Conservation (phyloP, 2,888 invertebrate genomes). For the Lepas anatifera region DNA sequence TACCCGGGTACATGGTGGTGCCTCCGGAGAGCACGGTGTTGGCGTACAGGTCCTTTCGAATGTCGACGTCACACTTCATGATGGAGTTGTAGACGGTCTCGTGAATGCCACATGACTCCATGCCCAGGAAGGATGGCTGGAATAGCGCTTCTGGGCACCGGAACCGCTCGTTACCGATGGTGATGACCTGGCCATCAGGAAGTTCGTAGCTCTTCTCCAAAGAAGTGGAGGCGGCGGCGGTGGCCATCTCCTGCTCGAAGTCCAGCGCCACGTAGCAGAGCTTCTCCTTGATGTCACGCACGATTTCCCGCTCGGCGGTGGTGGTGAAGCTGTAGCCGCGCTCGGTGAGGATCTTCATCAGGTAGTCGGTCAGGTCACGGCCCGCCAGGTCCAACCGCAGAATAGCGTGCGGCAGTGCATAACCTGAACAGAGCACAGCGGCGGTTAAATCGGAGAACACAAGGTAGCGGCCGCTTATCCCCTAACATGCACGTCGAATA, state of each 20-base stretch:
- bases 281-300: conserved; percentile 90
- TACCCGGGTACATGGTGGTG: conserved; percentile 93
- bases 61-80: conserved; percentile 91
- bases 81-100: conserved; percentile 86
- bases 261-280: conserved; percentile 85
- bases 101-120: conserved; percentile 81
- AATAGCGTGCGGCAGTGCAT: conserved; percentile 69
- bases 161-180: conserved; percentile 83
- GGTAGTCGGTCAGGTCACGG: conserved; percentile 90
- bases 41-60: conserved; percentile 46
- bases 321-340: conserved; percentile 45
- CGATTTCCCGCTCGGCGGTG: conserved; percentile 63
- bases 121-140: conserved; percentile 60
- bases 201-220: conserved; percentile 51
- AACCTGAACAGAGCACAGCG: neutral
- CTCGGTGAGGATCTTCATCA: conserved; percentile 94
- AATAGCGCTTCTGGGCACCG: conserved; percentile 66
- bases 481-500: no score
- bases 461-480: no score
- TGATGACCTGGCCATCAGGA: conserved; percentile 82
- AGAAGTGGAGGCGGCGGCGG: conserved; percentile 41
- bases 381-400: conserved; percentile 92
- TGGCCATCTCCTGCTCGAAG: conserved; percentile 92
- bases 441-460: no score
- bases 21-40: conserved; percentile 42